A percentile compares a stretch with the other conserved stretches of the same genome.
These are phyloP conservation scores for Petrocephalus schoutedeni DNA, from an alignment of 2,797 vertebrate genomes.

Conservation along the genomic window DNA sequence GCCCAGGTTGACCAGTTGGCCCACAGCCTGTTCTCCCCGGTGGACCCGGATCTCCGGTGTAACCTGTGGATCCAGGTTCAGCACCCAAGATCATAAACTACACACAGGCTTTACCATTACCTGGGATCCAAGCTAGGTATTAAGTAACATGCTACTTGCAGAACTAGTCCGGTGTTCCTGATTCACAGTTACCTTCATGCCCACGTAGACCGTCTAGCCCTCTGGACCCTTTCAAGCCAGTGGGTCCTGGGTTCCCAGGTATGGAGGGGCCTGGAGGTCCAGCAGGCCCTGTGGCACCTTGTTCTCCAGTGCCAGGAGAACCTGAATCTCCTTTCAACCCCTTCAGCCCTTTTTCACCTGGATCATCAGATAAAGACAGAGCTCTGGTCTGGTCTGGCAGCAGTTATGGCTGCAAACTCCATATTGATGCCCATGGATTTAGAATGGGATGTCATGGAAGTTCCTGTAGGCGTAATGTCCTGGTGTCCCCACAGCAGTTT, in stretches of 20 bases:
- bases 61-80: not conserved
- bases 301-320: not conserved
- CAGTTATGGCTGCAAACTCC: not conserved
- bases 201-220: not conserved
- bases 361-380: not conserved
- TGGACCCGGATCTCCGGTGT: not conserved
- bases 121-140: not conserved
- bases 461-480: not conserved
- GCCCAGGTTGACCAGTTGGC: not conserved
- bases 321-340: slow-evolving; percentile 2
- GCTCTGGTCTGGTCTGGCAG: not conserved
- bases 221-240: not conserved
- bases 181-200: not conserved
- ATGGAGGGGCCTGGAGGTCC: not conserved
- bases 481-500: not conserved
- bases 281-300: not conserved
- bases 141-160: not conserved
- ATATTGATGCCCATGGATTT: not conserved
- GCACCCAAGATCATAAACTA: not conserved
- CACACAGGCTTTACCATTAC: not conserved
- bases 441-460: not conserved
- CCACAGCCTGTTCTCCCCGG: not conserved
- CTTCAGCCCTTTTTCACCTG: not conserved
- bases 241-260: not conserved
- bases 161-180: not conserved